Percentiles rank a stretch among this genome's conserved stretches.
These are phyloP conservation scores for Gila robusta DNA, from an alignment of 2,797 vertebrate species.

Conservation along the genomic window DNA sequence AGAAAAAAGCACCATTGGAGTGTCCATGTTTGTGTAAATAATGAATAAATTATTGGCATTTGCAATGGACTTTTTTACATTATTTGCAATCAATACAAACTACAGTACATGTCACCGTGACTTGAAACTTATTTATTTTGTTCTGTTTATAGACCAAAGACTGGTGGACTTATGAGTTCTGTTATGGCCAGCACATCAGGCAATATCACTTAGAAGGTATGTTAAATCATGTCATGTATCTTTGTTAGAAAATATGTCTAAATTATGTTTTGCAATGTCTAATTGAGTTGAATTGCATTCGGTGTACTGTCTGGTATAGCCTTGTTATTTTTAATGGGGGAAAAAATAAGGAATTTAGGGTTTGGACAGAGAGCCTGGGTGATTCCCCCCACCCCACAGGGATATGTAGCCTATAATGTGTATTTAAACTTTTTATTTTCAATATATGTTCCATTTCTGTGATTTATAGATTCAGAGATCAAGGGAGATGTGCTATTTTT, in stretches of 20 bases:
- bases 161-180: slow-evolving; percentile 99
- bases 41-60: not conserved
- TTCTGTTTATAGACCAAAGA: slow-evolving; percentile 87
- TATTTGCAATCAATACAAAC: not conserved
- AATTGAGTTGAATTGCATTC: not conserved
- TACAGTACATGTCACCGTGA: not conserved
- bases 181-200: slow-evolving; percentile 90
- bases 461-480: slow-evolving; percentile 88
- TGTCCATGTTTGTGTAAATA: not conserved
- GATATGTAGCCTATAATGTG: not conserved
- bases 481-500: slow-evolving; percentile 91
- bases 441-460: not conserved
- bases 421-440: not conserved
- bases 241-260: slow-evolving; percentile 2
- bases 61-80: not conserved
- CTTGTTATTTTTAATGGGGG: not conserved
- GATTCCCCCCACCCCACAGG: too few relatives aligned
- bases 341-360: too few relatives aligned
- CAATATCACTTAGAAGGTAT: slow-evolving; percentile 96
- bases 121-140: not conserved
- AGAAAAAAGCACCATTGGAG: not conserved
- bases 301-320: not conserved
- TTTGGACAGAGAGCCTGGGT: not conserved
- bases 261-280: not conserved
- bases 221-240: slow-evolving; percentile 8